phyloP scores from a whole-genome alignment of 2,797 vertebrate species.

The Oophaga sylvatica region DNA sequence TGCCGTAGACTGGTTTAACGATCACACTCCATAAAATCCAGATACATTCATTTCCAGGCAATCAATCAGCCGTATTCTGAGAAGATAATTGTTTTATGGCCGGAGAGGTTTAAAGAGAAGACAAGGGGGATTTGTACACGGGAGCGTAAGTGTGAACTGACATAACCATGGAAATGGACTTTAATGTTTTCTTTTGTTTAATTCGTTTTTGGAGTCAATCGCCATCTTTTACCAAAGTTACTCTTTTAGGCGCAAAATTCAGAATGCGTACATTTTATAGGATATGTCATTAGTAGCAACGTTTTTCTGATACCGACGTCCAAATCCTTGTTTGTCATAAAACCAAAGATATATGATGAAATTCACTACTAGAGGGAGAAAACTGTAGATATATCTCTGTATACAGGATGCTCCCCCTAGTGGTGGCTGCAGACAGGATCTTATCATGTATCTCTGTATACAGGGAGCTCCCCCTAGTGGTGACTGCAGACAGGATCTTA shows the following conservation, averaged over 20 bases:
- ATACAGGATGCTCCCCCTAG: not conserved
- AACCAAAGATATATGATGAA: not conserved
- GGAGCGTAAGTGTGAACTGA: not conserved
- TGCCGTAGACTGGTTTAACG: constrained; percentile 28
- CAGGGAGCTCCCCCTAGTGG: too few species aligned
- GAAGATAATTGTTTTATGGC: constrained; percentile 36
- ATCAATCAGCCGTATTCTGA: not conserved
- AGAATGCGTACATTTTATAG: not conserved
- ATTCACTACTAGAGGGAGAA: not conserved
- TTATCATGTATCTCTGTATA: not conserved
- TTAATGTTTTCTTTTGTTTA: too few species aligned
- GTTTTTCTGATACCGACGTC: not conserved
- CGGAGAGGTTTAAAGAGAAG: constrained; percentile 13
- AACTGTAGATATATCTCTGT: not conserved
- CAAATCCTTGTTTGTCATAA: not conserved
- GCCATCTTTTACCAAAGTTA: not conserved
- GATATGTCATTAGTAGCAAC: not conserved
- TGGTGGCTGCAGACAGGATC: not conserved
- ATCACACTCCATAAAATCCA: constrained; percentile 39
- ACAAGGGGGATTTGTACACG: not conserved
- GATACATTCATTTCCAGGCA: constrained; percentile 27
- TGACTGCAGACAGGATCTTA: too few species aligned
- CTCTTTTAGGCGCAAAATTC: not conserved
- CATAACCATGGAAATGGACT: not conserved
- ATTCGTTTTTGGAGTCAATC: not conserved